phyloP scores from a whole-genome alignment of 2,113 vertebrate genomes.

The Tragelaphus imberbis region DNA sequence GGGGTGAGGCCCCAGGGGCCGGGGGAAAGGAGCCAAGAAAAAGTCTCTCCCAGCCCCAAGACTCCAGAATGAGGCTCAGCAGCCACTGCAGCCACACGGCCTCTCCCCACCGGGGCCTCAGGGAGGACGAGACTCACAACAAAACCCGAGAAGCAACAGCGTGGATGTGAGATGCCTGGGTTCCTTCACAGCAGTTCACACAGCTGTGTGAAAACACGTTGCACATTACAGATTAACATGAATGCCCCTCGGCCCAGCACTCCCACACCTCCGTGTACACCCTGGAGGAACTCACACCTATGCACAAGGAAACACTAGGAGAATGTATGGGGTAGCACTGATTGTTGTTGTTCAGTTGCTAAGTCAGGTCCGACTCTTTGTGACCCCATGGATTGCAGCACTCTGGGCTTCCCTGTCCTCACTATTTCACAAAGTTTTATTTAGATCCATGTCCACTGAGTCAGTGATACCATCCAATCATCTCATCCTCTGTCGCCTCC shows the following conservation, averaged over 20 bases:
- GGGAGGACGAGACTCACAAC: not conserved
- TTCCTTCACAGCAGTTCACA: not conserved
- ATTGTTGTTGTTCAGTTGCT: not conserved
- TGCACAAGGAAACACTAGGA: not conserved
- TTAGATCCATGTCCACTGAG: not conserved
- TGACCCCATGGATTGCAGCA: not conserved
- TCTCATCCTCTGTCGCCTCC: not conserved
- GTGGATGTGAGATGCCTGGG: accelerated
- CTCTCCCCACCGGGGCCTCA: not conserved
- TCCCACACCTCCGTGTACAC: not conserved
- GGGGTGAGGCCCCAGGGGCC: not conserved
- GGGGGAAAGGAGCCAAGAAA: not conserved
- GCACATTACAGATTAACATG: not conserved
- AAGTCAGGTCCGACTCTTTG: accelerated
- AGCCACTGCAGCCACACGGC: not conserved
- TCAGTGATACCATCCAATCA: not conserved
- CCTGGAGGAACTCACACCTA: not conserved
- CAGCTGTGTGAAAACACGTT: not conserved
- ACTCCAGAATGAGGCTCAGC: not conserved
- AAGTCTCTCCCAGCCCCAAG: not conserved
- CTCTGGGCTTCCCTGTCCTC: not conserved
- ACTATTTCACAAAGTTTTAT: not conserved
- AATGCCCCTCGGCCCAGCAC: not conserved
- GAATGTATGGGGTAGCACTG: not conserved
- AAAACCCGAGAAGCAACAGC: not conserved